Evolutionary conservation across 2,113 vertebrate species (phyloP), one percentile per base, ranked within the genome.

Genomic region (Pterophyllum scalare): DNA sequence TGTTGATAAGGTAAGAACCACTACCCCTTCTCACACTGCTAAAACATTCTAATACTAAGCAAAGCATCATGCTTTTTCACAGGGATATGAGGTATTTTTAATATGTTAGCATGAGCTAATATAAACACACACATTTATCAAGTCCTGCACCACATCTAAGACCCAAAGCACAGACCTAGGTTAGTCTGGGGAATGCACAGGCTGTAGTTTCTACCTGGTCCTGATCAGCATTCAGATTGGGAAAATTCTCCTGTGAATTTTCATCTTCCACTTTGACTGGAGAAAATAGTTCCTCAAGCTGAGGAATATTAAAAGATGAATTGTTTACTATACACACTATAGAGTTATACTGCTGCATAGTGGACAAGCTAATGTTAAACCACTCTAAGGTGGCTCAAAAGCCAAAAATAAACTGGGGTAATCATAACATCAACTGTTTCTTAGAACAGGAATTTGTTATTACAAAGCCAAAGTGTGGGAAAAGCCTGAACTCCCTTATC

Each of bases 251-350:
- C 87, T 74, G 87, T 15, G 92, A 86, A 74, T 84, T 82, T 85
- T 94, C 89, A 91, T 67, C 90, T 74, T 92, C 81, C 81, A 17
- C 65, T 87, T 24, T 88, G 81, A 84, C 46, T 28, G 84, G 79
- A 22, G 67, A 86, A 58, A 90, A 89, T 7, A 83, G 84, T 19
- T 88, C 84, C 83, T 91, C 91, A 87, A 83, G 83, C 91, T 94
- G 90, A 89, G 81, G 87, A 64, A 81, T 0, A 79, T 81, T 60
- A n/a, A 83, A 83, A 87, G 10, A 78, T 75, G 59, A 52, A 72
- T 59, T 19, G 24, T 57, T 58, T 35, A 77, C 49, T 9, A 43
- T 17, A 59, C 49, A n/a, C 19, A 20, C 9, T 7, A 28, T 28
- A 0, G 7, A 70, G 24, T 49, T 70, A 49, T 20, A 49, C 64